Evolutionary conservation across 92 coral and sea anemone species (phyloP), one percentile per base, ranked within the genome.

Genomic region (Zoanthus sociatus): DNA sequence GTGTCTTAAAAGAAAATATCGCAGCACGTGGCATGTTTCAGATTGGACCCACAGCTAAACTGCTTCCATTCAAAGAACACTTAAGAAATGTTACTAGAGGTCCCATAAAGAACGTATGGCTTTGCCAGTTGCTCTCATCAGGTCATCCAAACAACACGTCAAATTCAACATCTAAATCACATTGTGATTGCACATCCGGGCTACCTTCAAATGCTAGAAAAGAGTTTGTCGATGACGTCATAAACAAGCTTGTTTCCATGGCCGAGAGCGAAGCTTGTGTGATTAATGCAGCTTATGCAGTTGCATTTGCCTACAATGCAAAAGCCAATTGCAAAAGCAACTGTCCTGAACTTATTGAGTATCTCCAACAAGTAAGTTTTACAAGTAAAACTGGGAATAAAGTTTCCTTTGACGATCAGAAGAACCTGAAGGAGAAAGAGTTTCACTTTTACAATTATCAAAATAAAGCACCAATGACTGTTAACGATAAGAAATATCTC

Each of bases 21-120:
- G 98, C 96, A 9, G 94, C 98, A 5, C 94, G 92, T 69, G 95
- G 98, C 21, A 91, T 94, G 98, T 93, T 94, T 50, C 89, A 73
- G 46, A 76, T 94, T 0, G 90, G 93, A 46, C 66, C 98, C 6
- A 90, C 90, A 33, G 92, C 92, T 12, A 83, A 91, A 21, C 48
- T 94, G 13, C 72, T 77, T 3, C 79, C 85, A 4, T 94, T 94
- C 66, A 92, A 91, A 76, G 81, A 79, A 71, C 78, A 93, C 78
- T 67, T 91, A 46, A 70, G 91, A 26, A 84, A 90, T 69, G 53
- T 91, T 48, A 53, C 87, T 9, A 76, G 85, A 4, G 91, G 94
- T 9, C 76, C 73, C 15, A 88, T 71, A 31, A 84, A 78, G 21
- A 91, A 91, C 55, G 68, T 76, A 9, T 91, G 94, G 94, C 89